These are phyloP conservation scores for Hippopotamyrus pictus DNA, from an alignment of 2,797 vertebrate species.

Conservation along the genomic window DNA sequence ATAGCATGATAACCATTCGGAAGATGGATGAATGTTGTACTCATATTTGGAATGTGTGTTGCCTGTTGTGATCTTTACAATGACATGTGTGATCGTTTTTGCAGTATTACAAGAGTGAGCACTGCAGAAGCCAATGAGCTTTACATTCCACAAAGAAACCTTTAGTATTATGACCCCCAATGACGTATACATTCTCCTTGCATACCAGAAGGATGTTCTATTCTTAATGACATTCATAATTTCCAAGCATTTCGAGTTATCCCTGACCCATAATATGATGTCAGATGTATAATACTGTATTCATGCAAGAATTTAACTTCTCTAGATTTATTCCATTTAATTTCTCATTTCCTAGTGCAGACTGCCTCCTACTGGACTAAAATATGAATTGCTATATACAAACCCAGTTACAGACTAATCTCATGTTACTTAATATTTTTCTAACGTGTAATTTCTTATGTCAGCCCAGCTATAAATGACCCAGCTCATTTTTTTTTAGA, in stretches of 20 bases:
- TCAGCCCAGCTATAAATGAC: not conserved
- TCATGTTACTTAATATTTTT: not conserved
- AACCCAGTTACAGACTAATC: not conserved
- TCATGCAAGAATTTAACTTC: not conserved
- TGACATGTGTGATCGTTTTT: not conserved
- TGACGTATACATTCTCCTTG: not conserved
- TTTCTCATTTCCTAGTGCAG: not conserved
- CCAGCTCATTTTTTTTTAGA: not conserved
- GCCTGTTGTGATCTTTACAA: not conserved
- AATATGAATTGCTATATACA: not conserved
- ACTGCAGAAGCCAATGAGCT: not conserved
- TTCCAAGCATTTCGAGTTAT: not conserved
- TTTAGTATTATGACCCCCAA: not conserved
- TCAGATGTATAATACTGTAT: not conserved
- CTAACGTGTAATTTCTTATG: not conserved
- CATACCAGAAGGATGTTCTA: not conserved
- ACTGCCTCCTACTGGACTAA: slow-evolving; percentile 5
- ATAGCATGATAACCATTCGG: not conserved
- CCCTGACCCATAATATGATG: not conserved
- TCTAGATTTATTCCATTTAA: not conserved
- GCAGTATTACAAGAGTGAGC: not conserved
- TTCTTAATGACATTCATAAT: not conserved
- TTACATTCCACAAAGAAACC: not conserved
- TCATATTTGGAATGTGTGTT: not conserved
- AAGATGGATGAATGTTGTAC: not conserved